These are phyloP conservation scores for Camponotus fellah DNA, from an alignment of 2,888 invertebrate species.

Conservation along the genomic window DNA sequence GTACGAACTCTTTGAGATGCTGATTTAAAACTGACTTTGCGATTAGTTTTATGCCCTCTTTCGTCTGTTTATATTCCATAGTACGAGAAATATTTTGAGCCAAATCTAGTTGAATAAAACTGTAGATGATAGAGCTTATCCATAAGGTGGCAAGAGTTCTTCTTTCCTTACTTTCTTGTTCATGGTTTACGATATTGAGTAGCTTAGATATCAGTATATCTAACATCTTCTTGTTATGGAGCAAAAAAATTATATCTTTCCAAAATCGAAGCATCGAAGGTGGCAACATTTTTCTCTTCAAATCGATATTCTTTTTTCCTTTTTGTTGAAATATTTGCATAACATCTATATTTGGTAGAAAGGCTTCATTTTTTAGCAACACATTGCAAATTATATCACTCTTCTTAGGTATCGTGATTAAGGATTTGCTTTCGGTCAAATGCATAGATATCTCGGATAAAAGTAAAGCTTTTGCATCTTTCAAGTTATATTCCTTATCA, in stretches of 20 bases:
- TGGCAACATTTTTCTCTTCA: slow-evolving; percentile 75
- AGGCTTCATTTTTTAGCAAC: slow-evolving; percentile 80
- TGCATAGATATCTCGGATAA: slow-evolving; percentile 78
- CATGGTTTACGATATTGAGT: slow-evolving; percentile 85
- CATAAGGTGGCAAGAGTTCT: slow-evolving; percentile 87
- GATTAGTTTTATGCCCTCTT: slow-evolving; percentile 64
- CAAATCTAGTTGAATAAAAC: slow-evolving; percentile 85
- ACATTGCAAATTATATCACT: slow-evolving; percentile 74
- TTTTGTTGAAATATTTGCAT: slow-evolving; percentile 74
- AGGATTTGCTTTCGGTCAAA: slow-evolving; percentile 72
- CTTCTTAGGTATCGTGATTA: slow-evolving; percentile 68
- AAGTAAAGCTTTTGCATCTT: slow-evolving; percentile 72
- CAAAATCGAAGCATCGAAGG: slow-evolving; percentile 85
- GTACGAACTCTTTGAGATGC: slow-evolving; percentile 73
- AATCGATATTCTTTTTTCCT: slow-evolving; percentile 43
- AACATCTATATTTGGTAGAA: slow-evolving; percentile 80
- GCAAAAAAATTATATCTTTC: slow-evolving; percentile 87
- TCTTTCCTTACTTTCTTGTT: slow-evolving; percentile 80
- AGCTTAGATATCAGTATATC: slow-evolving; percentile 86
- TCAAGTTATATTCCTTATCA: slow-evolving; percentile 70
- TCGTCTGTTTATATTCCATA: slow-evolving; percentile 75
- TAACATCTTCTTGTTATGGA: slow-evolving; percentile 87
- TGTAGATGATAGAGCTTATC: slow-evolving; percentile 87
- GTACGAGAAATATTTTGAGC: slow-evolving; percentile 75
- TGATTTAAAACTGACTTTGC: slow-evolving; percentile 63